Base-by-base conservation (phyloP, 2,113 vertebrate species). In the Saguinus midas region DNA sequence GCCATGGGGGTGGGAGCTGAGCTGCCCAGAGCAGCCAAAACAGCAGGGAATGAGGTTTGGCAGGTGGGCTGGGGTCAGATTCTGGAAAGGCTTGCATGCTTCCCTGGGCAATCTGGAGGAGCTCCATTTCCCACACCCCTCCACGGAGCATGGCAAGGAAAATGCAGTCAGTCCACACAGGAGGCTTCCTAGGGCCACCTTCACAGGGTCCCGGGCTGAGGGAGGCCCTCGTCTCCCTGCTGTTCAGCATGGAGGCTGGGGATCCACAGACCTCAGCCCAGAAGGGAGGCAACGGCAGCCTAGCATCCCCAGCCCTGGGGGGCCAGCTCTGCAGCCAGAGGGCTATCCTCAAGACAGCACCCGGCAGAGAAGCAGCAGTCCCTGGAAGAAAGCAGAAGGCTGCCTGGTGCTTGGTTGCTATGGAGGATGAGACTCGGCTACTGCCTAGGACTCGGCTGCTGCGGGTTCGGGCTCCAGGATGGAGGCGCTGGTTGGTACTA, bases 271-370 rank as follows among this genome's bases (percentile, higher is more conserved):
- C 18, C 81, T 90, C 45, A 14, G 37, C 0, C 43, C 61, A 50
- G 14, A 76, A 8, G 9, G n/a, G 50, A 18, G 73, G 58, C 3
- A 3, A 3, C 23, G 7, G 45, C 9, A 40, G 21, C 35, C 23
- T 55, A 50, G 40, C 25, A 5, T 16, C 52, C 2, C 85, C 1
- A 3, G 17, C 76, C 61, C 52, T 25, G 25, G 40, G 23, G n/a
- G 17, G 50, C n/a, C 3, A 6, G 48, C 64, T 20, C 58, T 40
- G 11, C 0, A 0, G 61, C 20, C 43, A 8, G 8, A 23, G 0
- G 27, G 66, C 70, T 27, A 2, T 79, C n/a, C 80, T 45, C 16
- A 20, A 27, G 23, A 32, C 50, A 40, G 25, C 61, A 20, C 29
- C 50, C 12, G 1, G 25, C 25, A 45, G 40, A 37, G n/a, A 61